A percentile compares a stretch with the other conserved stretches of the same genome.
Evolutionary conservation across 2,888 invertebrate species (phyloP).

Genomic region (Protula sp.): DNA sequence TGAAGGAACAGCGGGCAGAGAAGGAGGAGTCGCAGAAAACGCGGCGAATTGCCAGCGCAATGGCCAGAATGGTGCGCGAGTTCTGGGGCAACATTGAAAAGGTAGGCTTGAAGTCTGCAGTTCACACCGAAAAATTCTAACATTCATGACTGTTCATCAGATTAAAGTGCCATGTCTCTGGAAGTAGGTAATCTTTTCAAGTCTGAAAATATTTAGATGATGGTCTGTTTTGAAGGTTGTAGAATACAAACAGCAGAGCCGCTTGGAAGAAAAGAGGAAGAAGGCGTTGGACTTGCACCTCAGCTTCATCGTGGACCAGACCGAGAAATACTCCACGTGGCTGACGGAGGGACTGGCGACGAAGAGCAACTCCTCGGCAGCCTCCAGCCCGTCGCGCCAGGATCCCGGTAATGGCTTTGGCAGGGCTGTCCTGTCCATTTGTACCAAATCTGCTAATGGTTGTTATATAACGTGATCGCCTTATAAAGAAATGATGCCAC

Average conservation of each 20-base stretch:
- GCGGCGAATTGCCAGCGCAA: constrained; percentile 78
- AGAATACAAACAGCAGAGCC: constrained; percentile 86
- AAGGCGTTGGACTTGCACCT: constrained; percentile 92
- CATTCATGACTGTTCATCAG: too few species aligned
- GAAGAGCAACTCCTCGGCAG: constrained; percentile 1
- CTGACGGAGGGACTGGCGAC: constrained; percentile 45
- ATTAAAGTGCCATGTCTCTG: too few species aligned
- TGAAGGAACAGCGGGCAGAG: constrained; percentile 82
- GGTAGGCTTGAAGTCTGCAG: constrained; percentile 59
- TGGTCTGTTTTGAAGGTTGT: constrained; percentile 65
- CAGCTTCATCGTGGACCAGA: constrained; percentile 95
- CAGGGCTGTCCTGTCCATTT: too few species aligned
- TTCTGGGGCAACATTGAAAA: constrained; percentile 98
- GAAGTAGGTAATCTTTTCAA: too few species aligned
- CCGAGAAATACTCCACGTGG: constrained; percentile 82
- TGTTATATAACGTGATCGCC: too few species aligned
- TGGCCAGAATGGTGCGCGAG: constrained; percentile 86
- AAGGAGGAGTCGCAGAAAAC: constrained; percentile 84
- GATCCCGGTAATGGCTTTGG: too few species aligned
- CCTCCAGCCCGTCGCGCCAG: constrained; percentile 13
- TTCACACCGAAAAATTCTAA: too few species aligned
- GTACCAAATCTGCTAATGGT: too few species aligned
- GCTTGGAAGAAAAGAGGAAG: constrained; percentile 89
- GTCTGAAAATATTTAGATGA: too few species aligned
- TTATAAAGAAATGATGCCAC: too few species aligned